These are phyloP conservation scores for Castor canadensis DNA, from an alignment of 2,113 vertebrate species.

Conservation along the genomic window DNA sequence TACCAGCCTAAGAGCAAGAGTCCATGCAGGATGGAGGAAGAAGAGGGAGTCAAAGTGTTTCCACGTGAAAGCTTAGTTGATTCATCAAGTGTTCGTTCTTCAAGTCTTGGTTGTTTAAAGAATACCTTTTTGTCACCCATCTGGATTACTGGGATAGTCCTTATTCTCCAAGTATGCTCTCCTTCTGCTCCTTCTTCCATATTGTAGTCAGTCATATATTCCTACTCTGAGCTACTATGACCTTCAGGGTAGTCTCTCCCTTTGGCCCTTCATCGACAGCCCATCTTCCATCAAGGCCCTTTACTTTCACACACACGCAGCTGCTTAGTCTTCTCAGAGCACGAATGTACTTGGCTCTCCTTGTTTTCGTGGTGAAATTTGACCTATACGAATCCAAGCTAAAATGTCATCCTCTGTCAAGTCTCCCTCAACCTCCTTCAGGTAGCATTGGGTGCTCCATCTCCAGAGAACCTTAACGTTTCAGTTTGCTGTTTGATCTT, in stretches of 20 bases:
- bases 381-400: not conserved
- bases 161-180: not conserved
- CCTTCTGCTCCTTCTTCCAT: not conserved
- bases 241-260: not conserved
- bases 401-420: not conserved
- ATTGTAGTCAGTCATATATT: not conserved
- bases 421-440: not conserved
- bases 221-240: not conserved
- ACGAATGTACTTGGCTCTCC: not conserved
- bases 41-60: not conserved
- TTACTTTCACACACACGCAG: not conserved
- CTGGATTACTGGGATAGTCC: not conserved
- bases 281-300: no score
- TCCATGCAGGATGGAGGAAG: not conserved
- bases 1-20: not conserved
- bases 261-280: not conserved
- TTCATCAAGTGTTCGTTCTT: not conserved
- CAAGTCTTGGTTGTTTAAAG: no score
- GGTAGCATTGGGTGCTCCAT: not conserved
- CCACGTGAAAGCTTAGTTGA: not conserved
- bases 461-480: slow-evolving; percentile 34
- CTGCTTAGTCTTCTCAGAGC: not conserved
- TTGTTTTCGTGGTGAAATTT: not conserved
- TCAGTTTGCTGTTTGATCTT: not conserved
- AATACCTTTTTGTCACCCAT: not conserved